Conservation (phyloP, 2,113 vertebrate species). For the Aegotheles bennettii region DNA sequence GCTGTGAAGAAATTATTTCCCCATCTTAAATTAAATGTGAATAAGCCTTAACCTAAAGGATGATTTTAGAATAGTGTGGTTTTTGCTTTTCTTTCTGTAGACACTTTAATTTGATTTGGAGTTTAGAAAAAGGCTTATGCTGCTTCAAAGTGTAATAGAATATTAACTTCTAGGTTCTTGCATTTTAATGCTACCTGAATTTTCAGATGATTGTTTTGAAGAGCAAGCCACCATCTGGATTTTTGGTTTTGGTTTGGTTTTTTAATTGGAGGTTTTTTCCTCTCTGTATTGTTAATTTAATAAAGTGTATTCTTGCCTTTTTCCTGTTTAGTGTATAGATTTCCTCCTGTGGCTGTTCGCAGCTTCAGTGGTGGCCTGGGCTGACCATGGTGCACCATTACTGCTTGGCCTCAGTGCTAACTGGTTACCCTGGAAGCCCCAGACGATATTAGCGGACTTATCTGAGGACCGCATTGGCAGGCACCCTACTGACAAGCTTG, state of each 20-base stretch:
- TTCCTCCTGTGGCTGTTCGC: slow-evolving; percentile 88
- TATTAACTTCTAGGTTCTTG: neutral
- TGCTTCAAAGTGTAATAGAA: neutral
- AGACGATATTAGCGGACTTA: neutral
- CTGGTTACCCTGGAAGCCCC: slow-evolving; percentile 80
- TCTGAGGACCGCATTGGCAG: slow-evolving; percentile 63
- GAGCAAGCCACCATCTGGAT: neutral
- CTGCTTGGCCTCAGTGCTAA: slow-evolving; percentile 82
- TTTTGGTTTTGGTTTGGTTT: neutral
- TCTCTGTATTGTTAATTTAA: neutral
- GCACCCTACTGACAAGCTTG: slow-evolving; percentile 48
- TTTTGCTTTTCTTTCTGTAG: neutral
- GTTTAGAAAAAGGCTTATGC: neutral
- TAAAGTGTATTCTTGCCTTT: neutral
- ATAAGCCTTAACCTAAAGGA: neutral
- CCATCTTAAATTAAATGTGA: neutral
- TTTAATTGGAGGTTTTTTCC: rapidly evolving
- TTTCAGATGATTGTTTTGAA: neutral
- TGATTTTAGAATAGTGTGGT: neutral
- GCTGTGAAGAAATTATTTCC: neutral
- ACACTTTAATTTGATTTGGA: neutral
- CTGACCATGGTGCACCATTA: slow-evolving; percentile 82
- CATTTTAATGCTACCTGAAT: neutral
- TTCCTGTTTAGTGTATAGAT: slow-evolving; percentile 75
- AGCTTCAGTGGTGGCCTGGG: slow-evolving; percentile 84